phyloP scores from a whole-genome alignment of 2,888 invertebrate species.

The Camponotus fellah region DNA sequence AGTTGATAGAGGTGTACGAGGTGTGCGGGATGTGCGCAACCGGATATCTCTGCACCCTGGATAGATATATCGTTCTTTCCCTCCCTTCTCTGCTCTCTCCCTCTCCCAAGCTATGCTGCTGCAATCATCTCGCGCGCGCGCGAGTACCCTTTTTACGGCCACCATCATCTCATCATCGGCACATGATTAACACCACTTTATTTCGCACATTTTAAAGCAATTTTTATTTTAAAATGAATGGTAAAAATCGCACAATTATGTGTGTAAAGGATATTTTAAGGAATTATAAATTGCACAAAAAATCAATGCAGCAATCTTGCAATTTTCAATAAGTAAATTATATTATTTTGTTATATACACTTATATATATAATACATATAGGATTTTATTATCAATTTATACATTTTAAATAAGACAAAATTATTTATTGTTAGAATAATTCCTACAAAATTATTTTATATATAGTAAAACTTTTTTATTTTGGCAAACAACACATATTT shows the following conservation, averaged over 20 bases:
- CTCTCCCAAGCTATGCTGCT: conserved; percentile 37
- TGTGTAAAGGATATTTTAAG: background rate
- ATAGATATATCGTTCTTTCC: conserved; percentile 74
- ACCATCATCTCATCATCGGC: conserved; percentile 56
- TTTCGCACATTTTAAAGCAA: background rate
- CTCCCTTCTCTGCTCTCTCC: conserved; percentile 46
- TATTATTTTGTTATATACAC: too few relatives aligned
- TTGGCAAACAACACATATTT: too few relatives aligned
- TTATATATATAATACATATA: too few relatives aligned
- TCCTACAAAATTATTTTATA: too few relatives aligned
- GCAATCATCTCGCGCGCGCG: conserved; percentile 78
- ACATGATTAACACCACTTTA: background rate
- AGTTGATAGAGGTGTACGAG: conserved; percentile 78
- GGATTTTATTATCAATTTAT: too few relatives aligned
- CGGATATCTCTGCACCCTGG: conserved; percentile 75
- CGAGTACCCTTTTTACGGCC: conserved; percentile 72
- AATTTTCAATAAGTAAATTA: too few relatives aligned
- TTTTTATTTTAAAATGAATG: background rate
- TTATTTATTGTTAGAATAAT: too few relatives aligned
- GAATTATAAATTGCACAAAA: background rate
- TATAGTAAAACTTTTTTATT: too few relatives aligned
- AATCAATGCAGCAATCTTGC: too few relatives aligned
- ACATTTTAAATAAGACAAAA: too few relatives aligned
- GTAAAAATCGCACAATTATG: conserved; percentile 2
- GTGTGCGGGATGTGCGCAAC: conserved; percentile 59